Base-by-base conservation (phyloP, 2,797 vertebrate species). In the Pogonophryne albipinna region DNA sequence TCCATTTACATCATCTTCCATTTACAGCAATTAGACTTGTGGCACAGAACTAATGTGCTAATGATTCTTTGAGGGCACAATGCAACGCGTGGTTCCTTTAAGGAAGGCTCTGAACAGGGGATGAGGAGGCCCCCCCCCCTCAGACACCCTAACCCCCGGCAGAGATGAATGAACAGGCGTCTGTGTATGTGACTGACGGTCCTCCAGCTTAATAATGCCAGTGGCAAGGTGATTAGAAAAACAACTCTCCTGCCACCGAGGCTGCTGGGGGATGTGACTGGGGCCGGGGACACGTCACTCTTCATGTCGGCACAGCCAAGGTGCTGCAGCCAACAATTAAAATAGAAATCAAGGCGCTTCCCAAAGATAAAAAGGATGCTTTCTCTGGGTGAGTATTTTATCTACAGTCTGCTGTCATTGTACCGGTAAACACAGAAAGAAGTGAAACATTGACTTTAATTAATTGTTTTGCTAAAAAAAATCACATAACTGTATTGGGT, bases 201-300 rank as follows among this genome's bases (percentile, higher is more conserved):
- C 66, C 80, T 87, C 77, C 34, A 57, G 78, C 85, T 83, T 88
- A 78, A 84, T 78, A 86, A 81, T 76, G 82, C 83, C 71, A 76
- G 78, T 71, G 80, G 85, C 85, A 68, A 82, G 85, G 82, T 85
- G 85, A 92, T 93, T 92, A 87, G 83, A 89, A 88, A 82, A 79
- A 84, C 47, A 56, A 66, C 76, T 86, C 80, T 73, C 64, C 66
- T 81, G 74, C 70, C 71, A 75, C 78, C 14, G 2, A 65, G 51
- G 61, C 71, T 74, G 83, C 77, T 72, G 62, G 19, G 19, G 74
- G 71, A 82, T 75, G 69, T 73, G 83, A 84, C 75, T 69, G 52
- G 74, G 65, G 61, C 64, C 11, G 1, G 60, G 80, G 84, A 86
- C 61, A 79, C 57, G 64, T 78, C 81, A 84, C 42, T 84, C 85